These are phyloP conservation scores for Sebastolobus altivelis DNA, from an alignment of 2,797 vertebrate species.

Conservation along the genomic window DNA sequence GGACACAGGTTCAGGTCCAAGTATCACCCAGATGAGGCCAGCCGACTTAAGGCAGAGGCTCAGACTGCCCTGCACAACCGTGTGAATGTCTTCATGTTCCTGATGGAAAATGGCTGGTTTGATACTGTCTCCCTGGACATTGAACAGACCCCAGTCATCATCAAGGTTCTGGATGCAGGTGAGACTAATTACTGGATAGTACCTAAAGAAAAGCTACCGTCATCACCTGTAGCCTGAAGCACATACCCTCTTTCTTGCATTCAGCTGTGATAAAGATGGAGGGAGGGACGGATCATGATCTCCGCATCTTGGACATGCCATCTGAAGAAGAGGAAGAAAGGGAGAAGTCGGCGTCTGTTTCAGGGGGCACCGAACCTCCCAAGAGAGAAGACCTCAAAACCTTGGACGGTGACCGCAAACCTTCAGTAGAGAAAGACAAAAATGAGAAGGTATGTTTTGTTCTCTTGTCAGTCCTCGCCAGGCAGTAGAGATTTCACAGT, in stretches of 20 bases:
- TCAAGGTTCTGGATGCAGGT: conserved; percentile 94
- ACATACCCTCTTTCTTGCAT: not conserved
- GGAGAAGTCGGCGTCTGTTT: conserved; percentile 71
- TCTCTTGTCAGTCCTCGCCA: not conserved
- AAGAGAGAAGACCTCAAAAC: conserved; percentile 87
- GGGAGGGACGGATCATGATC: conserved; percentile 91
- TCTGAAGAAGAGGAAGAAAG: conserved; percentile 91
- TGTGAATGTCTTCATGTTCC: conserved; percentile 88
- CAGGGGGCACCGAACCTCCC: conserved; percentile 75
- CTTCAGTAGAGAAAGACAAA: conserved; percentile 84
- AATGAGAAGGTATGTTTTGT: conserved; percentile 83
- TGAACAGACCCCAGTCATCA: conserved; percentile 89
- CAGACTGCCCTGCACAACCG: conserved; percentile 90
- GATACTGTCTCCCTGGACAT: conserved; percentile 91
- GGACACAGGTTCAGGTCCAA: conserved; percentile 92
- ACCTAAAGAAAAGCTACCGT: not conserved
- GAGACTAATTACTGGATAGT: not conserved
- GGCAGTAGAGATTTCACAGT: not conserved
- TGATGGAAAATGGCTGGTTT: conserved; percentile 92
- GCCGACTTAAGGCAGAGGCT: conserved; percentile 88
- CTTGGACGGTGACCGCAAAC: conserved; percentile 81
- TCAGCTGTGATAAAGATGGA: conserved; percentile 97
- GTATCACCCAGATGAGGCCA: conserved; percentile 94
- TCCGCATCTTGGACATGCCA: conserved; percentile 91
- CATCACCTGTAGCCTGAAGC: conserved; percentile 4